Base-by-base conservation (phyloP, 2,888 invertebrate genomes). In the Zaprionus bogoriensis region DNA sequence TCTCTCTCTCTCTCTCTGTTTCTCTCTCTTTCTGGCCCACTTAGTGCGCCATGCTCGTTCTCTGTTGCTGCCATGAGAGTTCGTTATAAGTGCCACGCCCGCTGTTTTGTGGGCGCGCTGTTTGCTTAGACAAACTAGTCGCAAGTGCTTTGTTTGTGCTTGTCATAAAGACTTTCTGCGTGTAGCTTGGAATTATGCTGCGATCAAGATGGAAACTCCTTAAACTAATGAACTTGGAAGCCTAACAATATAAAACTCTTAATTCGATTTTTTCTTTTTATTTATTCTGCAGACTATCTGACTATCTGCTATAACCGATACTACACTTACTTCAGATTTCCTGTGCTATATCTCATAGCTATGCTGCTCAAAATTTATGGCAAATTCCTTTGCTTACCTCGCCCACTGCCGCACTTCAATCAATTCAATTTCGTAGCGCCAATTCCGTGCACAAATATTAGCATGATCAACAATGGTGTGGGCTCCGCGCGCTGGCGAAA, bases 21-120 rank as follows among this genome's bases (percentile, higher is more conserved):
- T 4, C 30, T 2, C 32, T 12, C 32, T 12, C 32, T 32, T 14
- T 6, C 32, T 2, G n/a, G n/a, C n/a, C n/a, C n/a, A n/a, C n/a
- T n/a, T n/a, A n/a, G n/a, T n/a, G n/a, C n/a, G n/a, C n/a, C n/a
- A n/a, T n/a, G n/a, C n/a, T n/a, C n/a, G n/a, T n/a, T n/a, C n/a
- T n/a, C n/a, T 54, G 71, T 46, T 52, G 51, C 54, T 71, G 68
- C 73, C 48, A 58, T 42, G 23, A 45, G 62, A 51, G 58, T 51
- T 46, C 41, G 51, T 62, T 58, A 53, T 53, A 46, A 38, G 10
- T 57, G 50, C 61, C 52, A 52, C 58, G 58, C 57, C 51, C 45
- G 19, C n/a, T 30, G 45, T 66, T 48, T n/a, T n/a, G n/a, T 59
- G 53, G 27, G 17, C 28, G 10, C n/a, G 12, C 36, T 46, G 47